Evolutionary conservation across 2,888 invertebrate genomes (phyloP), one percentile per base, ranked within the genome.

Genomic region (Eutolmus rufibarbis): DNA sequence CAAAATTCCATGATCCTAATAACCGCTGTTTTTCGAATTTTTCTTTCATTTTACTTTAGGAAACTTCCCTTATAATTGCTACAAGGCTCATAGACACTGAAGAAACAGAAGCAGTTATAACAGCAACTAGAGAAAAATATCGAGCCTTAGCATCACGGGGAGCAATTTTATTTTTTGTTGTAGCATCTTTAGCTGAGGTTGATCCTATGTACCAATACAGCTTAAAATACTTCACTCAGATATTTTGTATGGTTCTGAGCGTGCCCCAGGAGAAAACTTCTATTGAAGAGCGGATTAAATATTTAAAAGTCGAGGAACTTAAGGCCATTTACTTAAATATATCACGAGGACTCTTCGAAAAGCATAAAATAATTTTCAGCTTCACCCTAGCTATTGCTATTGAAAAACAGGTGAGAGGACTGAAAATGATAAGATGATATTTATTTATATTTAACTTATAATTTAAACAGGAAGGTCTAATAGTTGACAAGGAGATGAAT

Each of bases 201-300:
- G 98, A 98, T 92, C 97, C 98, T 0, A 98, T 98, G 98, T 98
- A 98, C 92, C 98, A 98, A 93, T 98, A 96, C 93, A 98, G 98
- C 0, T 93, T 98, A 56, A 97, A 97, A 90, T 98, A 98, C 93
- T 98, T 98, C 91, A 97, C 95, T 0, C 90, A 92, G 88, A 95
- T 98, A 1, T 96, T 98, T 96, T 90, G 94, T 94, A 89, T 97
- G 97, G 0, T 97, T 98, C 89, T 84, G 1, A 8, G 40, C 66
- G 57, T 66, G 7, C 57, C 95, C 96, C 89, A 94, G 94, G 74
- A 96, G 90, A 93, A 93, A 82, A 94, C 95, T 89, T 93, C 95
- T 37, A 93, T 97, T 9, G 94, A 95, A 40, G 92, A 93, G 14
- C 94, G 98, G 14, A 93, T 98, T 43, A 92, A 94, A 28, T 95